Evolutionary conservation across 2,888 invertebrate genomes (phyloP), one percentile per base, ranked within the genome.

Genomic region (Andrena praecox): DNA sequence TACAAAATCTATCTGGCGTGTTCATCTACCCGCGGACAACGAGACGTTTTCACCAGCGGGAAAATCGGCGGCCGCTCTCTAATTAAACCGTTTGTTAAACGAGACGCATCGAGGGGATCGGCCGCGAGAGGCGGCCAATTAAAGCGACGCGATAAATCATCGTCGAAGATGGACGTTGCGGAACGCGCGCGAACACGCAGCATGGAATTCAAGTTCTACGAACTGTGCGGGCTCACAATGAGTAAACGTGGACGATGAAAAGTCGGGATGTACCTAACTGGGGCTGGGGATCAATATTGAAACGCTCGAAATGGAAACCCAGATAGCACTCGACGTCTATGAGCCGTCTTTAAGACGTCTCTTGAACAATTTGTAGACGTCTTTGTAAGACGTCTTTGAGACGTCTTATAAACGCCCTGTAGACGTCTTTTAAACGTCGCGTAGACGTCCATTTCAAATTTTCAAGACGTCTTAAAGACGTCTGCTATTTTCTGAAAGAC

Each of bases 21-120:
- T 71, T 82, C 83, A 84, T 87, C 84, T 81, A 79, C 54, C 78
- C 66, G 50, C 50, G 59, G 50, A 76, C 70, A 77, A 77, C 72
- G 50, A 48, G 66, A 68, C 52, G 68, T 74, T 84, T 87, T 84
- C 87, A 59, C 76, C 67, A 42, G 42, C 59, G 52, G 67, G 81
- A 76, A 84, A 81, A 87, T 77, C 74, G 73, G 42, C 24, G 62
- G 31, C 33, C 2, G 35, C 72, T 64, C 83, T 77, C 83, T 70
- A 83, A 82, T 83, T 82, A 82, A 77, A 83, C 67, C 56, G 80
- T 80, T 76, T 56, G 75, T 72, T 68, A 16, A 72, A 79, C 73
- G 75, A 63, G n/a, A 80, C 75, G 74, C 60, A 54, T 74, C 69
- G 68, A 52, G 50, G 27, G 63, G 64, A 10, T 67, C 24, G 24